These are phyloP conservation scores for Chionis minor DNA, from an alignment of 2,113 vertebrate species.

Conservation along the genomic window DNA sequence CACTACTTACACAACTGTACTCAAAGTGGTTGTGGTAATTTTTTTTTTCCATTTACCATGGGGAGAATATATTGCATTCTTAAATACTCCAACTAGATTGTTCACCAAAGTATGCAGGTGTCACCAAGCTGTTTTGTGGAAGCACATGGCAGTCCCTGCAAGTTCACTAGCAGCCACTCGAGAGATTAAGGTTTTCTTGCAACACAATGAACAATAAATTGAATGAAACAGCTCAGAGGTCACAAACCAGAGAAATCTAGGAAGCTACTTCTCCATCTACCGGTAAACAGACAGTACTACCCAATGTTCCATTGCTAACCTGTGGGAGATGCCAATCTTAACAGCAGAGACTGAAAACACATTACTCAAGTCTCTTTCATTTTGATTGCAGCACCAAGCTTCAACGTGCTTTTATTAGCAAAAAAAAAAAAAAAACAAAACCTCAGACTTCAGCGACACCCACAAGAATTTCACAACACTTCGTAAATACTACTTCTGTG, in stretches of 20 bases:
- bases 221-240: not conserved
- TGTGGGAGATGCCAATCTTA: not conserved
- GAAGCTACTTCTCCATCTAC: constrained; percentile 16
- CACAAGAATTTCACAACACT: not conserved
- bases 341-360: not conserved
- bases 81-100: not conserved
- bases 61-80: not conserved
- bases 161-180: not conserved
- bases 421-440: not conserved
- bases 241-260: not conserved
- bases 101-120: not conserved
- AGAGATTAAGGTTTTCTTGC: not conserved
- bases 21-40: not conserved
- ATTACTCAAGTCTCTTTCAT: not conserved
- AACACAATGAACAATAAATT: not conserved
- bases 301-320: not conserved
- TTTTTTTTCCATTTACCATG: not conserved
- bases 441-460: not conserved
- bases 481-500: not conserved
- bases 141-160: not conserved
- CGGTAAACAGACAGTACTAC: not conserved
- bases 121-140: not conserved
- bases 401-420: not conserved
- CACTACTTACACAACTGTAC: not conserved
- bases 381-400: not conserved